Percentiles rank a stretch among this genome's conserved stretches.
Evolutionary conservation across 2,888 invertebrate genomes (phyloP).

Genomic region (Caenorhabditis macrosperma): DNA sequence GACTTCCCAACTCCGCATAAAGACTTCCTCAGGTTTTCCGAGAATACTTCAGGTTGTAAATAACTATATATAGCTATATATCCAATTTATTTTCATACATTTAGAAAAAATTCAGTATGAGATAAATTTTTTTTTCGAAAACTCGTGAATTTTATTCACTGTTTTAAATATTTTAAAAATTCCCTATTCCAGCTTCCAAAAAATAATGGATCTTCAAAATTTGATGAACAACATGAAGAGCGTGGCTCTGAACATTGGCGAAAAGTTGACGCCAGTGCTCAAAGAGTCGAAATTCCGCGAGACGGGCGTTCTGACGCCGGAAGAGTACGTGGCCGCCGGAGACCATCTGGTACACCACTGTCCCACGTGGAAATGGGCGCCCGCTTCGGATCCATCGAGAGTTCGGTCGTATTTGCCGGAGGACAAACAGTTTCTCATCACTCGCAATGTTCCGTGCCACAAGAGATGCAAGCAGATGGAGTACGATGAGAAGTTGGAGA

Average conservation of each 20-base stretch:
- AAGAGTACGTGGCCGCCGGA: conserved; percentile 97
- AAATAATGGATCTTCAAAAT: conserved; percentile 88
- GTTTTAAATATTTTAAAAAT: not conserved
- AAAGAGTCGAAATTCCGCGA: conserved; percentile 93
- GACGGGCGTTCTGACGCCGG: conserved; percentile 97
- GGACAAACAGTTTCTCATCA: conserved; percentile 97
- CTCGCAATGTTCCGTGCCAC: conserved; percentile 96
- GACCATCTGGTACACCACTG: conserved; percentile 99
- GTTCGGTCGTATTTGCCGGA: conserved; percentile 86
- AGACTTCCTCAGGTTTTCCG: no score
- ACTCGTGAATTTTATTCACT: not conserved
- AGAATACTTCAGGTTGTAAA: no score
- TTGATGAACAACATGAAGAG: conserved; percentile 96
- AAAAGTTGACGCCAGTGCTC: conserved; percentile 94
- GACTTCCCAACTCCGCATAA: no score
- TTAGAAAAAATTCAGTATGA: no score
- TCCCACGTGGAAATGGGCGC: conserved; percentile 99
- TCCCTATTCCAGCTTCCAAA: not conserved
- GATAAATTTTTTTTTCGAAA: not conserved
- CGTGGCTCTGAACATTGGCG: conserved; percentile 94
- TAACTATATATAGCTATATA: no score
- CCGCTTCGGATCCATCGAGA: conserved; percentile 86
- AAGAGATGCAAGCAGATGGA: conserved; percentile 95
- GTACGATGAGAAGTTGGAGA: conserved; percentile 92
- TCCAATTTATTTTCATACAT: no score